Conservation (phyloP, 1,140 invertebrate species). For the Vanessa tameamea region DNA sequence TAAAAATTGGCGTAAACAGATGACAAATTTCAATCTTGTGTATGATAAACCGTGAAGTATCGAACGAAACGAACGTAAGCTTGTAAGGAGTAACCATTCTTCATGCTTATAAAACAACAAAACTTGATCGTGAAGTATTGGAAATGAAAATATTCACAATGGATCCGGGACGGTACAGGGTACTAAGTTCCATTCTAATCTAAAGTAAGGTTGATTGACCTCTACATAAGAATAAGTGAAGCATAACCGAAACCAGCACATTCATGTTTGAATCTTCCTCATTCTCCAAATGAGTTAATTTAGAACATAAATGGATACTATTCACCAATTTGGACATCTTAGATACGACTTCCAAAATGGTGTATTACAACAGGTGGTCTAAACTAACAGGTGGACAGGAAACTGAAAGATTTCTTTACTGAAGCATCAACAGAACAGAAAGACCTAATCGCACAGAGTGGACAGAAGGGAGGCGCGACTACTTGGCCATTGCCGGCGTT, state of each 20-base stretch:
- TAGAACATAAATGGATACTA: constrained; percentile 16
- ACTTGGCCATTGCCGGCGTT: constrained; percentile 76
- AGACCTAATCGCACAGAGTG: constrained; percentile 78
- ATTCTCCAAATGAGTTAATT: constrained; percentile 40
- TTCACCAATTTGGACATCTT: constrained; percentile 42
- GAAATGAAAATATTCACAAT: constrained; percentile 45
- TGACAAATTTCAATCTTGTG: not conserved
- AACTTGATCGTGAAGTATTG: constrained; percentile 40
- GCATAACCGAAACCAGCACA: constrained; percentile 41
- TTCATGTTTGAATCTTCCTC: constrained; percentile 41
- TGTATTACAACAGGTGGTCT: constrained; percentile 45
- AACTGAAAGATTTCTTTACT: constrained; percentile 55
- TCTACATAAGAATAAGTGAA: constrained; percentile 57
- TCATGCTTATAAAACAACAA: constrained; percentile 55
- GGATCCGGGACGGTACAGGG: constrained; percentile 48
- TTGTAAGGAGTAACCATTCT: constrained; percentile 45
- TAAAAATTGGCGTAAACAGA: constrained; percentile 5
- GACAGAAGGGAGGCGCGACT: constrained; percentile 78
- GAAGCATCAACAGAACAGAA: constrained; percentile 77
- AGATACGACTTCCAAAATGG: constrained; percentile 42
- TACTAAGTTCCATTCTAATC: constrained; percentile 45
- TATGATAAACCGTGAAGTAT: constrained; percentile 10
- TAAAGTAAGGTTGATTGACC: constrained; percentile 37
- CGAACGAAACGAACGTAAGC: constrained; percentile 31
- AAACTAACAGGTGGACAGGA: constrained; percentile 69